Evolutionary conservation across 37 sponge, comb jelly and placozoan species (phyloP).

Genomic region (Crambe crambe): DNA sequence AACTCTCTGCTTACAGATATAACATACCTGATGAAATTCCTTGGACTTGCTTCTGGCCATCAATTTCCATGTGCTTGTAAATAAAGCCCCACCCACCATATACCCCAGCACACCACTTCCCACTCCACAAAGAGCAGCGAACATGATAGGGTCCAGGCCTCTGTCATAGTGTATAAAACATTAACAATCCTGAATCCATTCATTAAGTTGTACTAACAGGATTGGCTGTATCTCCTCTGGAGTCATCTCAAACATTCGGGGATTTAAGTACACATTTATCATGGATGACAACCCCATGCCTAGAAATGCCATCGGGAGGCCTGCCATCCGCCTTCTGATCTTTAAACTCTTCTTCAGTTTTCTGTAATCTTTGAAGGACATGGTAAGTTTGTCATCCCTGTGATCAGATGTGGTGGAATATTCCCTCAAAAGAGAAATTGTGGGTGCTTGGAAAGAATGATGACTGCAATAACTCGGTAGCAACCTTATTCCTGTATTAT

Average conservation of each 20-base stretch:
- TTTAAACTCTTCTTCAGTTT: conserved; percentile 70
- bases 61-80: conserved; percentile 68
- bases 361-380: conserved; percentile 87
- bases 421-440: neutral
- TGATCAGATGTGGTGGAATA: neutral
- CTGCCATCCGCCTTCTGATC: conserved; percentile 62
- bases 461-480: neutral
- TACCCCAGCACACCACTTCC: conserved; percentile 64
- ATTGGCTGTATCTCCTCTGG: conserved; percentile 81
- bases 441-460: neutral
- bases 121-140: conserved; percentile 74
- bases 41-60: conserved; percentile 28
- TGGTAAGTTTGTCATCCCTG: neutral
- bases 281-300: conserved; percentile 58
- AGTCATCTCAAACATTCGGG: conserved; percentile 70
- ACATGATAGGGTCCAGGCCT: conserved; percentile 88
- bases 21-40: conserved; percentile 69
- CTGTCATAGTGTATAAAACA: conserved; percentile 29
- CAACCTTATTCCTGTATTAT: neutral
- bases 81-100: conserved; percentile 64
- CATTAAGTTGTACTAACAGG: conserved; percentile 42
- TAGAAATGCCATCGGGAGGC: conserved; percentile 66
- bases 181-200: neutral
- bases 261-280: conserved; percentile 53
- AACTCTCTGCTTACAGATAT: too few species aligned